Base-by-base conservation (phyloP, 2,797 vertebrate genomes). In the Acropternis orthonyx region DNA sequence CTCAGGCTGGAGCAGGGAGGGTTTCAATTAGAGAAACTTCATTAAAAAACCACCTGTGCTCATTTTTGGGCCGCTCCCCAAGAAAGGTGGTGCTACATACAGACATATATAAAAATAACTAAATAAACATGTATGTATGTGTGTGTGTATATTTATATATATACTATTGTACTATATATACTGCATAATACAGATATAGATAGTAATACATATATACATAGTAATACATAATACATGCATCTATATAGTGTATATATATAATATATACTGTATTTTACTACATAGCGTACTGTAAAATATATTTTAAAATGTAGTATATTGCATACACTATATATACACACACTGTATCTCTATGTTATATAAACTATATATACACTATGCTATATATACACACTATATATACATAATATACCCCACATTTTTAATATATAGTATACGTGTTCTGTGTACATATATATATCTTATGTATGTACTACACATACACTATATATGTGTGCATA, bases 71-170 rank as follows among this genome's bases (percentile, higher is more conserved):
- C 48, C n/a, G 58, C 41, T 3, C 2, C 8, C 20, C 44, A 27
- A 16, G 48, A 49, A 49, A 80, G 24, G 34, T 9, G 26, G 32
- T 32, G 8, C 23, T 37, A 21, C 0, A 0, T 8, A 19, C 4
- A 24, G 5, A 22, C 3, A 21, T 44, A 49, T 14, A 49, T 13
- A 49, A 49, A 14, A 49, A 49, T 19, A 44, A 44, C 20, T 20
- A 44, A 44, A 44, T 44, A 44, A 21, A 44, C 12, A 16, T 32
- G 3, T n/a, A 41, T 52, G 10, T 28, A 11, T 30, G 14, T 7
- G 4, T 21, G 3, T 13, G 7, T n/a, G 12, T n/a, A 39, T 22
- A 28, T 52, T 10, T 28, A 11, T 30, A 26, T 52, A 17, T 28
- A 11, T 30, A 26, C 23, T 49, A 27, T 49, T 27, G 26, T 27